Evolutionary conservation across 2,113 vertebrate species (phyloP).

Genomic region (Phalacrocorax aristotelis): DNA sequence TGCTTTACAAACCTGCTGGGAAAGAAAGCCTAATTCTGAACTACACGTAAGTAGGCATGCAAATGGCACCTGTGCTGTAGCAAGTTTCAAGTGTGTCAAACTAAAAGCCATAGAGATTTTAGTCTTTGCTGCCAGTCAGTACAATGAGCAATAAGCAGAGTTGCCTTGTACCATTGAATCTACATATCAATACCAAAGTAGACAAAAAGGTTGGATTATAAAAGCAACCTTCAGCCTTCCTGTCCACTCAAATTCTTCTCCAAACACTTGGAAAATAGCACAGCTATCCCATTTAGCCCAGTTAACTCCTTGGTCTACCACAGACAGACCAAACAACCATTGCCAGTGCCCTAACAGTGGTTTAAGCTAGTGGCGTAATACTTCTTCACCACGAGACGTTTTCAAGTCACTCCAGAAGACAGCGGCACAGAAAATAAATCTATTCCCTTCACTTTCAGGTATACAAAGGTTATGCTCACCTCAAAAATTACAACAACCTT

Average conservation of each 20-base stretch:
- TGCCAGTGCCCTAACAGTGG: neutral
- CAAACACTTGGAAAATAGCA: neutral
- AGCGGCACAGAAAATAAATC: neutral
- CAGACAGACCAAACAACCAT: neutral
- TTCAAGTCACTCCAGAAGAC: neutral
- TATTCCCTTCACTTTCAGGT: neutral
- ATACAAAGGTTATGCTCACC: neutral
- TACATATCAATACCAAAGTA: neutral
- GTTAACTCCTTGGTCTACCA: fast-evolving
- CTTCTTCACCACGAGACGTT: neutral
- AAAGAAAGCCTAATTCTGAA: neutral
- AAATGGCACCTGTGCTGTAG: neutral
- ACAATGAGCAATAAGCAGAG: neutral
- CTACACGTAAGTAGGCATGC: fast-evolving
- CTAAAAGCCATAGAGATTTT: neutral
- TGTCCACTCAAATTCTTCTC: neutral
- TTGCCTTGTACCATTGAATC: fast-evolving
- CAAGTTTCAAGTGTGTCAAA: neutral
- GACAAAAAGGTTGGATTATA: neutral
- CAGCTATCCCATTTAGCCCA: neutral
- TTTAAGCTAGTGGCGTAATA: neutral
- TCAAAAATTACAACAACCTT: neutral
- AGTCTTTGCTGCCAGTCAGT: neutral
- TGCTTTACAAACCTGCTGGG: neutral
- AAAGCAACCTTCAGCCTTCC: neutral